Evolutionary conservation across 92 coral and sea anemone species (phyloP).

Genomic region (Umimayanthus chanpuru): DNA sequence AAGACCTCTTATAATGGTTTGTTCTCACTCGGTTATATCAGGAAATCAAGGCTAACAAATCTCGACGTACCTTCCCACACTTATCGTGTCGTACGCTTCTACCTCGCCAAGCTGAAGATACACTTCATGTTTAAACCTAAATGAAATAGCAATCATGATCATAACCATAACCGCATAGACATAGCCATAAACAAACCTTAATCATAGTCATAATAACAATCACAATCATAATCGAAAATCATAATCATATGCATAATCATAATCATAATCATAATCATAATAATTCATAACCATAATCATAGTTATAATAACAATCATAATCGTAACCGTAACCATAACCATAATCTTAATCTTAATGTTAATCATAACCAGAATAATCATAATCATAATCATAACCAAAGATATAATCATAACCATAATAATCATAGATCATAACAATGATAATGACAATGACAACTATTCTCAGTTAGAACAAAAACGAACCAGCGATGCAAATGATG

Average conservation of each 20-base stretch:
- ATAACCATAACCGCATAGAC: too few species aligned
- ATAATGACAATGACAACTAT: background rate
- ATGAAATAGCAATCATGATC: background rate
- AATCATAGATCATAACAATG: too few species aligned
- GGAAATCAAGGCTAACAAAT: background rate
- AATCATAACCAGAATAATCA: too few species aligned
- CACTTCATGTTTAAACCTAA: slow-evolving; percentile 82
- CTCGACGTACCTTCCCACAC: slow-evolving; percentile 71
- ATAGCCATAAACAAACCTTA: background rate
- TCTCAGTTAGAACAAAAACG: background rate
- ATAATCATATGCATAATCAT: background rate
- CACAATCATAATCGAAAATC: too few species aligned
- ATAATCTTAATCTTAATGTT: too few species aligned
- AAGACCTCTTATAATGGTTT: too few species aligned
- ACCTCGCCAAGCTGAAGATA: slow-evolving; percentile 84
- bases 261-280: background rate
- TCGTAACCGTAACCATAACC: too few species aligned
- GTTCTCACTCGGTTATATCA: too few species aligned
- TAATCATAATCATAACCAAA: too few species aligned
- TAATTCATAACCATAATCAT: too few species aligned
- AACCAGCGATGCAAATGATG: background rate
- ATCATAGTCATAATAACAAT: background rate
- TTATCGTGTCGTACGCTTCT: slow-evolving; percentile 85
- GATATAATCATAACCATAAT: too few species aligned
- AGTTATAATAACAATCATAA: too few species aligned